These are phyloP conservation scores for Xestoiulus laeticollis DNA, from an alignment of 2,888 invertebrate species.

Conservation along the genomic window DNA sequence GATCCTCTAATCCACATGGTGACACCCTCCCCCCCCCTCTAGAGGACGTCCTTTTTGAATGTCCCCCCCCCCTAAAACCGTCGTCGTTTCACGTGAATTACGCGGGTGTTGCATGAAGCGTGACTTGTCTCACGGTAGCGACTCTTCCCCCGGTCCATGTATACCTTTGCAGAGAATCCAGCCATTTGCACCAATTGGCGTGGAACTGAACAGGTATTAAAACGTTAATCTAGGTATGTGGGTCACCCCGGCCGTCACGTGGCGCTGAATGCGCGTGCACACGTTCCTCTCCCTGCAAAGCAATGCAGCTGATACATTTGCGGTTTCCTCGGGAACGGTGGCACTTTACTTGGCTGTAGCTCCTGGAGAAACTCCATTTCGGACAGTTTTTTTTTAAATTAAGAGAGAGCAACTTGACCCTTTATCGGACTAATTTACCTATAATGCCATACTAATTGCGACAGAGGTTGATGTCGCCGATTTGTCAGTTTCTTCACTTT, in stretches of 20 bases:
- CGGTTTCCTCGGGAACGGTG: neutral
- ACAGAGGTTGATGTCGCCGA: neutral
- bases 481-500: neutral
- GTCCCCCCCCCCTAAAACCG: too few species aligned
- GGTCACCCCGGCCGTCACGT: slow-evolving; percentile 34
- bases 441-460: neutral
- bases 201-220: slow-evolving; percentile 20
- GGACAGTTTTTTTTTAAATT: neutral
- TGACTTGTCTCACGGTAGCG: slow-evolving; percentile 32
- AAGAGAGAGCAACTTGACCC: too few species aligned
- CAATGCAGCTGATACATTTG: neutral
- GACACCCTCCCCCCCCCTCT: too few species aligned
- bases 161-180: neutral
- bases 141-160: neutral
- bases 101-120: neutral
- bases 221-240: slow-evolving; percentile 31
- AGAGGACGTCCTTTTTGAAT: too few species aligned
- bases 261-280: neutral
- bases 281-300: neutral
- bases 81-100: neutral
- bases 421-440: neutral
- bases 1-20: too few species aligned
- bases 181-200: slow-evolving; percentile 28
- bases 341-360: neutral
- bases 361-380: neutral